A percentile compares a stretch with the other conserved stretches of the same genome.
Conservation (phyloP, 2,888 invertebrate species). For the Beris morrisii region DNA sequence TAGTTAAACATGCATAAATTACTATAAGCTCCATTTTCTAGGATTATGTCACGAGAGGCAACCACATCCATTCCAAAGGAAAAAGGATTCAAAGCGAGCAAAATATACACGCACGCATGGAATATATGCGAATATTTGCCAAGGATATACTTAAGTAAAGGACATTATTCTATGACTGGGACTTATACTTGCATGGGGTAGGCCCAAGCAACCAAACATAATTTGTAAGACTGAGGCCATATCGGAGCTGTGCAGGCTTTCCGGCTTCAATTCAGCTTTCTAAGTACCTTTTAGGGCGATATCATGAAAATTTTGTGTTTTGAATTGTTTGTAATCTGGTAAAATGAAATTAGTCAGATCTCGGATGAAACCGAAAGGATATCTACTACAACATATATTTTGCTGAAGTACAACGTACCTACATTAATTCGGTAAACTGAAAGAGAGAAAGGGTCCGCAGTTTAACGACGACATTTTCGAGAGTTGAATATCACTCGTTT, state of each 20-base stretch:
- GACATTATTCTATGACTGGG: background rate
- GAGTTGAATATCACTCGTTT: too few species aligned
- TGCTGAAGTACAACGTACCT: too few species aligned
- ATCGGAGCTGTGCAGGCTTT: slow-evolving; percentile 33
- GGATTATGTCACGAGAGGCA: slow-evolving; percentile 29
- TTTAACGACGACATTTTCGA: too few species aligned
- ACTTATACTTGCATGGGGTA: background rate
- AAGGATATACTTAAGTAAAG: slow-evolving; percentile 25
- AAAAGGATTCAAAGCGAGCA: background rate
- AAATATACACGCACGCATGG: background rate
- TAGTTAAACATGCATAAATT: slow-evolving; percentile 32
- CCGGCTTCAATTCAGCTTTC: slow-evolving; percentile 8
- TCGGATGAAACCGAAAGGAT: slow-evolving; percentile 62
- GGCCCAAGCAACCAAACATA: background rate
- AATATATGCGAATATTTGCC: slow-evolving; percentile 24
- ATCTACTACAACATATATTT: too few species aligned
- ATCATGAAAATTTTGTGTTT: slow-evolving; percentile 22
- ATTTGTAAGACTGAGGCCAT: slow-evolving; percentile 26
- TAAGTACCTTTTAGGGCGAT: slow-evolving; percentile 29
- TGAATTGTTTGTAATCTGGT: slow-evolving; percentile 83
- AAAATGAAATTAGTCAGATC: slow-evolving; percentile 87
- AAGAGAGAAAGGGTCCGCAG: too few species aligned
- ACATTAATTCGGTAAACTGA: too few species aligned
- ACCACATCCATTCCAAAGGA: background rate
- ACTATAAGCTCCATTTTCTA: slow-evolving; percentile 36